Percentiles rank a stretch among this genome's conserved stretches.
Evolutionary conservation across 2,113 vertebrate species (phyloP).

Genomic region (Synodontis membranacea): DNA sequence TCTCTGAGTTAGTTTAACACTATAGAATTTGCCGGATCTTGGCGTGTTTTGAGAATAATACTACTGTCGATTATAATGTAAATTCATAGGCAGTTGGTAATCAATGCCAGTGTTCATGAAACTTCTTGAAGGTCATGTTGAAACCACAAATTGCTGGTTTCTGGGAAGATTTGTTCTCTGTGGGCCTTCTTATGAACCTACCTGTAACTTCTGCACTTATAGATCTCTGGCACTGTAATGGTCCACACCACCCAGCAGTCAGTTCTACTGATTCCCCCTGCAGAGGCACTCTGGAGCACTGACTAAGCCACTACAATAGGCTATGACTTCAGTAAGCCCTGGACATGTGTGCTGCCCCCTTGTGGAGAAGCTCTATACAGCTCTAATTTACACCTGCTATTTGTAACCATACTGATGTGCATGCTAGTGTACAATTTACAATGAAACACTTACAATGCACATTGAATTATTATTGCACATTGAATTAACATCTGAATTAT

Average conservation of each 20-base stretch:
- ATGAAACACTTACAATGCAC: not conserved
- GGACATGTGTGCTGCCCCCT: conserved; percentile 35
- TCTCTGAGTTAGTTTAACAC: too few relatives aligned
- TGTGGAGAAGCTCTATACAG: not conserved
- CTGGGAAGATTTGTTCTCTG: not conserved
- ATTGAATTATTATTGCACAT: too few relatives aligned
- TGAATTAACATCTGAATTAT: not conserved
- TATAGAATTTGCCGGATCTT: too few relatives aligned
- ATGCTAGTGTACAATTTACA: not conserved
- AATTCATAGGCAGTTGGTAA: not conserved
- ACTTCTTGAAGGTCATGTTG: not conserved
- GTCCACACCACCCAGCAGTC: not conserved
- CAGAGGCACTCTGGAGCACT: not conserved
- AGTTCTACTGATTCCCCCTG: not conserved
- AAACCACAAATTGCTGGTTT: not conserved
- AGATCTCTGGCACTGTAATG: not conserved
- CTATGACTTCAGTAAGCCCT: not conserved
- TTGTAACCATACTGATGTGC: not conserved
- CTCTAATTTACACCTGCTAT: not conserved
- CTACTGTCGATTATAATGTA: not conserved
- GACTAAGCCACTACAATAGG: not conserved
- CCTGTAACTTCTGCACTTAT: not conserved
- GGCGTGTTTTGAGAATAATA: not conserved
- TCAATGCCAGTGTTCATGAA: not conserved
- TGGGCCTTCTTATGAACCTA: not conserved